Base-by-base conservation (phyloP, 2,888 invertebrate genomes). In the Muschampia plurimacula region DNA sequence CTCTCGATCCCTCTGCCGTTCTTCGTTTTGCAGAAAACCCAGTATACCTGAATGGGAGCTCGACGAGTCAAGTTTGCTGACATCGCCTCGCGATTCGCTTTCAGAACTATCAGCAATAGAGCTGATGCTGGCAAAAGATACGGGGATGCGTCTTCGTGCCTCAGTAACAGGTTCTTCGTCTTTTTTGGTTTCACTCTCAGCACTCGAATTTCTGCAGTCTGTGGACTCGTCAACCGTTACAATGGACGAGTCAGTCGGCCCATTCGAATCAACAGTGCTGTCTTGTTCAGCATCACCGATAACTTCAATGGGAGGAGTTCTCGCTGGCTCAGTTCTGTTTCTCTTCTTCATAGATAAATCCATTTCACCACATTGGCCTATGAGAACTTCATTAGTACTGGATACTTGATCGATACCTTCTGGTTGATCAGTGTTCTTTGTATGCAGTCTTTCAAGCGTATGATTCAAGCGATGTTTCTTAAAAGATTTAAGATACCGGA, bases 381-480 rank as follows among this genome's bases (percentile, higher is more conserved):
- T 85, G 77, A 95, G 80, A 74, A 96, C 92, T 82, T 97, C 97
- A 77, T 97, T 96, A 1, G 97, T 96, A 84, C 97, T 97, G 60
- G 97, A 96, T 1, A 97, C 97, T 77, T 96, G 95, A 79, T 97
- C 96, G 82, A 95, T 95, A 36, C 94, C 92, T 67, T 95, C 95
- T 12, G 93, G 87, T 7, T 87, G 88, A 15, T 95, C 95, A 77
- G 95, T 95, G 73, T 85, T 92, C 81, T 96, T 96, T 7, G 97
- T 96, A 84, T 98, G 98, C 72, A 98, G 94, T 76, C 97, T 95
- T 86, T 98, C 98, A 52, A 98, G 88, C 0, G 98, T 97, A 87
- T 98, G 98, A 83, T 98, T 98, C 72, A 98, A 95, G 36, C 98
- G 96, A 85, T 98, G 98, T 88, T 98, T 98, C 88, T 98, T 98